Evolutionary conservation across 53 echinoderm and acorn worm genomes (phyloP), one percentile per base, ranked within the genome.

Genomic region (Zoroaster sp.): DNA sequence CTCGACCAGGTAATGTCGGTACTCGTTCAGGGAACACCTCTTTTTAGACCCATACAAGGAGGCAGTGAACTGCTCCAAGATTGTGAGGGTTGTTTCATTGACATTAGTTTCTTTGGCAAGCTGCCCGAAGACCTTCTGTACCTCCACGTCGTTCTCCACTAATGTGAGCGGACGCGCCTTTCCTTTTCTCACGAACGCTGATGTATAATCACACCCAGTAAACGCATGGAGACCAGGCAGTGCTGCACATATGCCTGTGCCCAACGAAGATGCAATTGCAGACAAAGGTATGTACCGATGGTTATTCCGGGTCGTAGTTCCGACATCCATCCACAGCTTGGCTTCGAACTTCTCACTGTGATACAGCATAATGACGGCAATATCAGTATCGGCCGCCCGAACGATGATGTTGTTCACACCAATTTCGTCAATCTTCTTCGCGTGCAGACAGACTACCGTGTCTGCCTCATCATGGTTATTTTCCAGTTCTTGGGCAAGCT

Each of bases 191-290:
- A 82, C 75, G 70, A 89, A 81, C 0, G 90, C 2, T 32, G 90
- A 69, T 34, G 90, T 89, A 12, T 89, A 81, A 53, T 89, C 90
- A 25, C 72, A 89, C 3, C 90, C 81, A 37, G 90, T 89, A 38
- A 82, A 89, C 4, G 90, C 49, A 55, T 89, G 90, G 10, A 89
- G 52, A 14, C 69, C 90, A 34, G 90, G 90, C 4, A 89, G 54
- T 51, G 90, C 71, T 2, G 46, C 36, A 44, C 90, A 90, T 0
- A 90, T 41, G 1, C 11, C 25, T 1, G 3, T 1, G 1, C 90
- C 90, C 2, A 90, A 1, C 3, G 21, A 5, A 23, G 20, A 0
- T 25, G 53, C 28, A 35, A 82, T 73, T 28, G 40, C n/a, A 1
- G 72, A 15, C 4, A 90, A 11, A 18, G 35, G 1, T 5, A 83